Base-by-base conservation (phyloP, 2,113 vertebrate species). In the Sphaerodactylus townsendi region DNA sequence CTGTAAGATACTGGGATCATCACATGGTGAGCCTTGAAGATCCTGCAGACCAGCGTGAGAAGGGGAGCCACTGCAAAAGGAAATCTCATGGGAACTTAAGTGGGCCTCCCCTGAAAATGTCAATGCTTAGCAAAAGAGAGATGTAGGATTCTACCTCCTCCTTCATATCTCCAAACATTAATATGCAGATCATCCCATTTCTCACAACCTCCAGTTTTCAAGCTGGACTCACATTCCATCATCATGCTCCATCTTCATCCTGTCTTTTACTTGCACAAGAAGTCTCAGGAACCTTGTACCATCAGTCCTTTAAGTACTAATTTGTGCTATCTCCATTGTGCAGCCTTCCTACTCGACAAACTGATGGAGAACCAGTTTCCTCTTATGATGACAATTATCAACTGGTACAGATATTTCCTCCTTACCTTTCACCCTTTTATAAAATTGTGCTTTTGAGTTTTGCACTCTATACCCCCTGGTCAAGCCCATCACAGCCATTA, bases 361-460 rank as follows among this genome's bases (percentile, higher is more conserved):
- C 39, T 25, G 76, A 35, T n/a, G 71, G 50, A 71, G 76, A 46
- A 71, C 83, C n/a, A 37, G 53, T 78, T 28, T 78, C 82, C 37
- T 59, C 35, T 46, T 25, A 76, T 48, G 10, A 78, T 62, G 56
- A 79, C 53, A 85, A 72, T 71, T 85, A 79, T 64, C 68, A 85
- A 56, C 75, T 78, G 83, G 77, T 72, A 64, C 76, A 77, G 78
- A 62, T 62, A 72, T 79, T 85, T 78, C 56, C 37, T 71, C 66
- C 75, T 85, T 85, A 85, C 83, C 83, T 85, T 72, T 85, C 83
- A 85, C 72, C 79, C 68, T 35, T 82, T 76, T 81, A 88, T 85
- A 89, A 82, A 93, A 88, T 86, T 91, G 87, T 69, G 79, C 90
- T 90, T 86, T 91, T 93, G 73, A 88, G 79, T 84, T 86, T 90